phyloP scores from a whole-genome alignment of 2,797 vertebrate species.

The Trachurus trachurus region DNA sequence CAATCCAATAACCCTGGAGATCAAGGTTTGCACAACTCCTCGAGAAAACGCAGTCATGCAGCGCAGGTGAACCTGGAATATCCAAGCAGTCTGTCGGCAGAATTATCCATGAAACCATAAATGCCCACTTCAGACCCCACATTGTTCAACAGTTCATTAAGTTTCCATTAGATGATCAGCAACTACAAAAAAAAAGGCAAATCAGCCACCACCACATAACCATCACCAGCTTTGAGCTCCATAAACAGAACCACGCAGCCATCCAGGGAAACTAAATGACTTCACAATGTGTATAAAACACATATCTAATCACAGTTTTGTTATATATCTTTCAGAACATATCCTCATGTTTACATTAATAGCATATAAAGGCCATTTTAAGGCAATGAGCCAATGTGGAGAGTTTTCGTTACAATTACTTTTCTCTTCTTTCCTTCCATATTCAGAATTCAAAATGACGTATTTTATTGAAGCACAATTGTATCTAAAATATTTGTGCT shows the following conservation, averaged over 20 bases:
- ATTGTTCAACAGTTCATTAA: conserved; percentile 57
- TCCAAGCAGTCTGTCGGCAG: conserved; percentile 31
- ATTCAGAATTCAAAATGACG: background rate
- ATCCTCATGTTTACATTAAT: background rate
- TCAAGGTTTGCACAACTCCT: conserved; percentile 29
- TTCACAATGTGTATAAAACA: background rate
- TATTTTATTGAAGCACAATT: conserved; percentile 17
- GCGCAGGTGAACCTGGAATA: conserved; percentile 46
- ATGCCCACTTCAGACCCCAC: conserved; percentile 38
- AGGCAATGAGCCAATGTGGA: conserved; percentile 5
- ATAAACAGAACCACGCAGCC: background rate
- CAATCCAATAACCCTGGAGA: conserved; percentile 32
- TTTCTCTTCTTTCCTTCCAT: background rate
- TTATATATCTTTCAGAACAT: background rate
- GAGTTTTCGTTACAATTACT: background rate
- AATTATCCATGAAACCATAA: conserved; percentile 52
- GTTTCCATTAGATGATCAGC: conserved; percentile 41
- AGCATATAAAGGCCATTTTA: background rate
- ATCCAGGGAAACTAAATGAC: background rate
- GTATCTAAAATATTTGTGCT: conserved; percentile 5
- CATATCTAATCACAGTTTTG: background rate
- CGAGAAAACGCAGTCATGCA: conserved; percentile 36
- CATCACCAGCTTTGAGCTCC: conserved; percentile 1
- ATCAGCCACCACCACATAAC: conserved; percentile 4
- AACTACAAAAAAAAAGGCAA: conserved; percentile 10